Evolutionary conservation across 1,140 invertebrate genomes (phyloP).

Genomic region (Panulirus ornatus): DNA sequence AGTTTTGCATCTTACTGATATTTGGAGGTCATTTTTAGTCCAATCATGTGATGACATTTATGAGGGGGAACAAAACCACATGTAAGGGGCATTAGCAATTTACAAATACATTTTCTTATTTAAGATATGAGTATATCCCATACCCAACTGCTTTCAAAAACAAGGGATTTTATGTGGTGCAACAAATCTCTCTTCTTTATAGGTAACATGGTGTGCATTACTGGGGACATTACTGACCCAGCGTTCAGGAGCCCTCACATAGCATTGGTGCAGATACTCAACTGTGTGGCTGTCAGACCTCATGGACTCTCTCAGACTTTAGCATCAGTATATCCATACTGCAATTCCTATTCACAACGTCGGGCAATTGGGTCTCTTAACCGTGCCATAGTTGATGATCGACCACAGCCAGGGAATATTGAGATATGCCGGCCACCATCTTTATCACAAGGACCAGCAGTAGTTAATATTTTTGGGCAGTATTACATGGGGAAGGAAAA

Average conservation of each 20-base stretch:
- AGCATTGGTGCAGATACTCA: slow-evolving; percentile 35
- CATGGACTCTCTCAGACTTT: slow-evolving; percentile 43
- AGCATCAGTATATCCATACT: slow-evolving; percentile 36
- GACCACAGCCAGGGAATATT: slow-evolving; percentile 37
- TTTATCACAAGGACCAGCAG: neutral
- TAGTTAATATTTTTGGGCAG: slow-evolving; percentile 45
- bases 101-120: too few relatives aligned
- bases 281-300: slow-evolving; percentile 47
- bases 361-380: slow-evolving; percentile 1
- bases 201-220: slow-evolving; percentile 20
- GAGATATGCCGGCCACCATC: neutral
- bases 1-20: too few relatives aligned
- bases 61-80: too few relatives aligned
- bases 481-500: slow-evolving; percentile 48
- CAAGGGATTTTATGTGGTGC: neutral
- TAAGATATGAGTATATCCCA: too few relatives aligned
- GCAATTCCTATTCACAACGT: slow-evolving; percentile 9
- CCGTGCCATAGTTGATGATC: neutral
- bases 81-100: too few relatives aligned
- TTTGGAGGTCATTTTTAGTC: too few relatives aligned
- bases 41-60: too few relatives aligned
- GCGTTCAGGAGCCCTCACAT: neutral
- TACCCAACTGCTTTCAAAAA: too few relatives aligned
- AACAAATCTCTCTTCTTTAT: slow-evolving; percentile 22
- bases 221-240: slow-evolving; percentile 36